A percentile compares a stretch with the other conserved stretches of the same genome.
Evolutionary conservation across 2,113 vertebrate genomes (phyloP).

Genomic region (Neofelis nebulosa): DNA sequence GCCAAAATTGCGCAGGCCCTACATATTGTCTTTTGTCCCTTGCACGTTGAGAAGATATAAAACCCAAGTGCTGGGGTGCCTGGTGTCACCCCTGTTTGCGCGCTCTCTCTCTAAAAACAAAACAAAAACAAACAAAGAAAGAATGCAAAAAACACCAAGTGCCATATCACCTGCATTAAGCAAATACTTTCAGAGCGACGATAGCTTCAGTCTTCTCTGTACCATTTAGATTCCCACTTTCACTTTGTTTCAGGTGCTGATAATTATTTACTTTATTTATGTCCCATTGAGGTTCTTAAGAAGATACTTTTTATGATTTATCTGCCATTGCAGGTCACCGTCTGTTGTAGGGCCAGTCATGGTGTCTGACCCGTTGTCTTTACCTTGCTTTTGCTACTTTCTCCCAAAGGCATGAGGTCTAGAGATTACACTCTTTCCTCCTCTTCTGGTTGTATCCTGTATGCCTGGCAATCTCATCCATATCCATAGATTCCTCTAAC

Average conservation of each 20-base stretch:
- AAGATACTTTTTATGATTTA: background rate
- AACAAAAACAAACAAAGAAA: too few relatives aligned
- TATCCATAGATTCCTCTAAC: background rate
- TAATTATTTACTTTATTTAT: background rate
- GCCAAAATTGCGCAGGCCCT: background rate
- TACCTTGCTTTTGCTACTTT: background rate
- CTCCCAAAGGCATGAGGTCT: background rate
- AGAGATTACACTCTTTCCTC: background rate
- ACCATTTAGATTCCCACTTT: background rate
- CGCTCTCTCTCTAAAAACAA: too few relatives aligned
- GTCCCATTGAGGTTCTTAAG: background rate
- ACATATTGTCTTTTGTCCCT: background rate
- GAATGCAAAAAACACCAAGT: background rate
- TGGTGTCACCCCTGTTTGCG: too few relatives aligned
- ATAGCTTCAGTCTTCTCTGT: background rate
- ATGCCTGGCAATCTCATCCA: background rate
- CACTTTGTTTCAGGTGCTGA: background rate
- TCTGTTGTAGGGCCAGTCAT: background rate
- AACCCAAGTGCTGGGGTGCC: background rate
- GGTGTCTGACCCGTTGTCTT: background rate
- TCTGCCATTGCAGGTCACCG: background rate
- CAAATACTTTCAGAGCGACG: background rate
- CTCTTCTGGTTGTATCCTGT: background rate
- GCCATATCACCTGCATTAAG: background rate
- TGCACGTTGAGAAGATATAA: background rate